A percentile compares a stretch with the other conserved stretches of the same genome.
Conservation (phyloP, 2,113 vertebrate genomes). For the Collichthys lucidus region DNA sequence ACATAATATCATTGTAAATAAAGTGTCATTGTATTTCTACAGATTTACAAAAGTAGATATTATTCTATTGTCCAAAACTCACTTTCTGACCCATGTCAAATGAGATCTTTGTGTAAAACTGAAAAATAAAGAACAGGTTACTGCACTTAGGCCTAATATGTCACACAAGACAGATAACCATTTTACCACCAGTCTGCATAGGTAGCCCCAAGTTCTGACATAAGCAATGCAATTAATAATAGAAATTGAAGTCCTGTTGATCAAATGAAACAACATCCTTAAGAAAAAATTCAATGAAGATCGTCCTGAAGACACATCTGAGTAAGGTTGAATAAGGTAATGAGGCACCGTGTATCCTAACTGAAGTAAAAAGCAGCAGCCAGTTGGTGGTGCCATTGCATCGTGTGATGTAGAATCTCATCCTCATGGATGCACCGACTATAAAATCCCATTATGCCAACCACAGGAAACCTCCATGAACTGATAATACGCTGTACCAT, state of each 20-base stretch:
- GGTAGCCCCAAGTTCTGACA: neutral
- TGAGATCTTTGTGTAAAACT: too few species aligned
- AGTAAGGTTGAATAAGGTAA: neutral
- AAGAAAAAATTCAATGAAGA: neutral
- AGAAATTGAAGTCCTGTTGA: too few species aligned
- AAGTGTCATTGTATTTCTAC: neutral
- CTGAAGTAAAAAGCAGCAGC: neutral
- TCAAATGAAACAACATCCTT: too few species aligned
- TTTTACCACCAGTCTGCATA: neutral
- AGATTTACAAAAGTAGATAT: neutral
- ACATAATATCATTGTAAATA: too few species aligned
- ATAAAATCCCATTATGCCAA: neutral
- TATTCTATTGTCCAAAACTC: too few species aligned
- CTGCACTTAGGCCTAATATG: too few species aligned
- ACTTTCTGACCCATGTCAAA: too few species aligned
- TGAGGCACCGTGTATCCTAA: neutral
- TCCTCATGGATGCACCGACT: neutral
- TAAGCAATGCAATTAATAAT: neutral
- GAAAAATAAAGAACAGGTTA: too few species aligned
- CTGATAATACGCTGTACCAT: neutral
- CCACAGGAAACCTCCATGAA: neutral
- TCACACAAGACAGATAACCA: too few species aligned
- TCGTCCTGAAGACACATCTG: neutral
- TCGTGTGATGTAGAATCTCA: neutral
- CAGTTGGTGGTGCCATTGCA: slow-evolving; percentile 3